These are phyloP conservation scores for Novumbra hubbsi DNA, from an alignment of 2,797 vertebrate genomes.

Conservation along the genomic window DNA sequence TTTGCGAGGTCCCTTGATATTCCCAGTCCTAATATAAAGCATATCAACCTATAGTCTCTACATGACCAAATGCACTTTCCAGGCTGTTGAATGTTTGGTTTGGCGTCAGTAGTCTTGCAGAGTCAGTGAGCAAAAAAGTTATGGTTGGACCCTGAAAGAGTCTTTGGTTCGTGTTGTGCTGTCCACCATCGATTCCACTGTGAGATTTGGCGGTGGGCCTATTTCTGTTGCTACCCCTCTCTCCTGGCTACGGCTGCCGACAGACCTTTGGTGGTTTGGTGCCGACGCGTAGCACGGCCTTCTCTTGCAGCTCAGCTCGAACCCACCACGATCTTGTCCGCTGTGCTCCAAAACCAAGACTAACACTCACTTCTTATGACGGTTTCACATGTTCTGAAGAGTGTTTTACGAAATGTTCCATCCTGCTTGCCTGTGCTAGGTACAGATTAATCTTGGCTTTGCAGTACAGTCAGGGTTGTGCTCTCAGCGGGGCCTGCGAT, in stretches of 20 bases:
- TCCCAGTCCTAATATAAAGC: too few species aligned
- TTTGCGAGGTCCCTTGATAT: too few species aligned
- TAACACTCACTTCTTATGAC: not conserved
- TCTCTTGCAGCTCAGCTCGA: not conserved
- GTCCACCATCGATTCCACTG: not conserved
- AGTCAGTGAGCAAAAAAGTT: not conserved
- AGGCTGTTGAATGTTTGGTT: too few species aligned
- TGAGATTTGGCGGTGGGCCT: not conserved
- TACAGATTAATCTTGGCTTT: constrained; percentile 1
- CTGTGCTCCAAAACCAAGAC: not conserved
- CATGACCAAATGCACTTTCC: too few species aligned
- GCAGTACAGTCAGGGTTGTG: not conserved
- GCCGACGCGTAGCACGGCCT: constrained; percentile 12
- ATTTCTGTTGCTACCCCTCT: constrained; percentile 10
- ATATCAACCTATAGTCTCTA: too few species aligned
- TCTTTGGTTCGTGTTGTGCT: not conserved
- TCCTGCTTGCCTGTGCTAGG: not conserved
- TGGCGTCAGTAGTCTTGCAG: too few species aligned
- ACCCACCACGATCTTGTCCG: not conserved
- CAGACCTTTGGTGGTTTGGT: constrained; percentile 27
- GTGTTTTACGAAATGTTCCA: not conserved
- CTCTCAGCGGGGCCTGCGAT: not conserved
- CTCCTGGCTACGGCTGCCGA: constrained; percentile 18
- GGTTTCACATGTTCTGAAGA: not conserved
- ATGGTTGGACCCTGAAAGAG: not conserved